A percentile compares a stretch with the other conserved stretches of the same genome.
Evolutionary conservation across 2,888 invertebrate genomes (phyloP).

Genomic region (Alcis repandata): DNA sequence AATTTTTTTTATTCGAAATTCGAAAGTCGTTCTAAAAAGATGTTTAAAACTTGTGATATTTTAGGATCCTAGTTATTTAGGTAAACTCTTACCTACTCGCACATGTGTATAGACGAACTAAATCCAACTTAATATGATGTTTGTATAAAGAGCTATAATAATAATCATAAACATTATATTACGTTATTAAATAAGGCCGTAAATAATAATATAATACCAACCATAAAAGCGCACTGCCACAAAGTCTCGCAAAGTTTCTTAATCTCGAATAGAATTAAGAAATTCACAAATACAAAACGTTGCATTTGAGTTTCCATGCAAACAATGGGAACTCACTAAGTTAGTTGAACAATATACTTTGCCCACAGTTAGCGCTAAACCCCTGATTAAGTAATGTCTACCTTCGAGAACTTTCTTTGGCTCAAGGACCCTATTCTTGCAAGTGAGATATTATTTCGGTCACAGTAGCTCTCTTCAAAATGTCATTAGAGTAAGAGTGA

Average conservation of each 20-base stretch:
- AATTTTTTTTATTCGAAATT: too few species aligned
- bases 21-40: too few species aligned
- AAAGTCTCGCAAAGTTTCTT: slow-evolving; percentile 5
- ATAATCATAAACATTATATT: slow-evolving; percentile 14
- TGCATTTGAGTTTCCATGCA: background rate
- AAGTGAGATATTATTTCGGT: too few species aligned
- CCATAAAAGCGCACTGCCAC: slow-evolving; percentile 5
- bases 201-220: slow-evolving; percentile 2
- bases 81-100: too few species aligned
- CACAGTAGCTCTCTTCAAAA: too few species aligned
- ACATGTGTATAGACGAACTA: background rate
- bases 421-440: too few species aligned
- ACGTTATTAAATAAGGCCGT: slow-evolving; percentile 9
- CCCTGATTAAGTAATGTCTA: slow-evolving; percentile 30
- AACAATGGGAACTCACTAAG: slow-evolving; percentile 12
- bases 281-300: slow-evolving; percentile 21
- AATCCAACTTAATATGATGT: background rate
- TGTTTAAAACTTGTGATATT: too few species aligned
- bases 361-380: slow-evolving; percentile 12
- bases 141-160: slow-evolving; percentile 9
- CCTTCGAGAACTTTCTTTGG: slow-evolving; percentile 12
- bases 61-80: too few species aligned
- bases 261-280: slow-evolving; percentile 17
- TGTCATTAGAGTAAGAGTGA: too few species aligned
- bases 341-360: slow-evolving; percentile 23